Evolutionary conservation across 2,113 vertebrate species (phyloP).

Genomic region (Piprites chloris): DNA sequence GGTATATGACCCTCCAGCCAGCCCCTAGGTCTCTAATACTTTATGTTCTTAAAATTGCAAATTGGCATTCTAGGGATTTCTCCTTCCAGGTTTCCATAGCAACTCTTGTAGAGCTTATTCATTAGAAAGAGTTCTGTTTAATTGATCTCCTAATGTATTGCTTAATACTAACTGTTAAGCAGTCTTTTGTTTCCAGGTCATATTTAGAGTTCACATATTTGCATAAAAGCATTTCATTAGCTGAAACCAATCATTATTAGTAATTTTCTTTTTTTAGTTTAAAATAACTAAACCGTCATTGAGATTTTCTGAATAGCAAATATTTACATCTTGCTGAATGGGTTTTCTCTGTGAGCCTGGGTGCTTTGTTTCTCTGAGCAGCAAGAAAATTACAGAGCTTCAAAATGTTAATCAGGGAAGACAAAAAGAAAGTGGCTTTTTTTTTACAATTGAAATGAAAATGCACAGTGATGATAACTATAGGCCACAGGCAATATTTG

Average conservation of each 20-base stretch:
- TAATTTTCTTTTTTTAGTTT: constrained; percentile 91
- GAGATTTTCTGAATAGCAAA: constrained; percentile 90
- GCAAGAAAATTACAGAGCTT: constrained; percentile 83
- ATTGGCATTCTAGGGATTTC: constrained; percentile 58
- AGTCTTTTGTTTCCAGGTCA: constrained; percentile 99
- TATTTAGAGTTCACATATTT: constrained; percentile 93
- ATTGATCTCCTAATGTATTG: constrained; percentile 99
- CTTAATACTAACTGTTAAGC: constrained; percentile 93
- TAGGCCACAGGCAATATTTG: constrained; percentile 79
- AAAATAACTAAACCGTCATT: constrained; percentile 92
- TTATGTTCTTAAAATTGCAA: constrained; percentile 58
- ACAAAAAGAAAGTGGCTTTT: constrained; percentile 79
- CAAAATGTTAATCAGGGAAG: constrained; percentile 82
- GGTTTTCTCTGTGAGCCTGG: constrained; percentile 81
- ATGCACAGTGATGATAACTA: constrained; percentile 75
- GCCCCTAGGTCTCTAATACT: background rate
- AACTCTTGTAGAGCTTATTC: constrained; percentile 72
- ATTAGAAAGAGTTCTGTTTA: constrained; percentile 93
- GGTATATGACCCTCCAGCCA: background rate
- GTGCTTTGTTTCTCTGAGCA: constrained; percentile 79
- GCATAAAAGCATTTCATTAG: constrained; percentile 98
- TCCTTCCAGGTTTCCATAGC: constrained; percentile 54
- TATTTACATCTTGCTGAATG: constrained; percentile 92
- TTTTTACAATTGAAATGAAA: constrained; percentile 78
- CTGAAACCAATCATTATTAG: constrained; percentile 97